Percentiles rank a stretch among this genome's conserved stretches.
Evolutionary conservation across 2,888 invertebrate genomes (phyloP).

Genomic region (Pollenia angustigena): DNA sequence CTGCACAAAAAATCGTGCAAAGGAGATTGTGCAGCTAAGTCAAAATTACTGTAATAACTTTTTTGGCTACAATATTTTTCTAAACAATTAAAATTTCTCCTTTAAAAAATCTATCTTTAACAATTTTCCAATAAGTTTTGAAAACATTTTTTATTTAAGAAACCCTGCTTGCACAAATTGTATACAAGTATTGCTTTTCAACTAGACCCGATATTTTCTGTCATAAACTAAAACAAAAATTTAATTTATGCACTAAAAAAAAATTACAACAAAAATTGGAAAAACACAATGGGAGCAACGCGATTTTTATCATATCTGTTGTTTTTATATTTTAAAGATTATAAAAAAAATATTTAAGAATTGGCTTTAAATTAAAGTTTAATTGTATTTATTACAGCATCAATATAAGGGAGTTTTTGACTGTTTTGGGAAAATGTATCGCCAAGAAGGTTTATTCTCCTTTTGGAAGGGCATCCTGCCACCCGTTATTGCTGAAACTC

Average conservation of each 20-base stretch:
- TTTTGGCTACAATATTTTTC: too few species aligned
- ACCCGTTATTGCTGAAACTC: constrained; percentile 96
- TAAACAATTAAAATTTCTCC: too few species aligned
- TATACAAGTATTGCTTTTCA: background rate
- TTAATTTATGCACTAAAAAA: constrained; percentile 37
- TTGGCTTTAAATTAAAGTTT: background rate
- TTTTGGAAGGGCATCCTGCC: constrained; percentile 98
- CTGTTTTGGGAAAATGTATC: constrained; percentile 95
- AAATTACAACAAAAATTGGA: background rate
- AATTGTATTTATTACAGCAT: constrained; percentile 75
- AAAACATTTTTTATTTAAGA: background rate
- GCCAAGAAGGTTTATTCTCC: constrained; percentile 91
- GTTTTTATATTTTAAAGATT: too few species aligned
- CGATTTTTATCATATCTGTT: too few species aligned
- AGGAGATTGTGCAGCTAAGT: too few species aligned
- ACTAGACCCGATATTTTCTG: background rate
- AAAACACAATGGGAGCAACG: background rate
- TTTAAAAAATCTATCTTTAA: too few species aligned
- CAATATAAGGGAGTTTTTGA: constrained; percentile 92
- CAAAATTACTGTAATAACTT: too few species aligned
- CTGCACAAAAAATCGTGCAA: too few species aligned
- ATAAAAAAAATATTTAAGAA: background rate
- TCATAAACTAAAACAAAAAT: constrained; percentile 11
- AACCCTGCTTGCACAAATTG: constrained; percentile 3
- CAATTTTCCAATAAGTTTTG: too few species aligned